These are phyloP conservation scores for Drosophila navojoa DNA, from an alignment of 1,140 invertebrate genomes.

Conservation along the genomic window DNA sequence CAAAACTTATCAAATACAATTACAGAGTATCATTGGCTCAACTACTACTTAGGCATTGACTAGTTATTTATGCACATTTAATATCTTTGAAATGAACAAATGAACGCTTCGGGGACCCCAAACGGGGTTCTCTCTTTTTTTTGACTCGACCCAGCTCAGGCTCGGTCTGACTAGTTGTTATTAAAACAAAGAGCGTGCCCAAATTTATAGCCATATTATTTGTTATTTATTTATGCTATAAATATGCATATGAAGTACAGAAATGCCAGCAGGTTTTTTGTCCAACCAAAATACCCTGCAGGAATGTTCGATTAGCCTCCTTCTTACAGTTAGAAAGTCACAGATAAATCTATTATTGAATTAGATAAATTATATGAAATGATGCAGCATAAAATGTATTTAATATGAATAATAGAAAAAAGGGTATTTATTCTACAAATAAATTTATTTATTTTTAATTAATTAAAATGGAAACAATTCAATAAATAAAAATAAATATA, in stretches of 20 bases:
- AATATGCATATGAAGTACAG: slow-evolving; percentile 77
- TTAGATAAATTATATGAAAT: too few relatives aligned
- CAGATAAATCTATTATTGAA: too few relatives aligned
- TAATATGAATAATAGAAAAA: too few relatives aligned
- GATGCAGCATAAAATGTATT: too few relatives aligned
- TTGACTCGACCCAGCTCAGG: slow-evolving; percentile 2
- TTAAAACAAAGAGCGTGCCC: slow-evolving; percentile 75
- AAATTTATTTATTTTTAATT: too few relatives aligned
- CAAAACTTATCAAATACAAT: not conserved
- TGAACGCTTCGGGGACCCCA: slow-evolving; percentile 18
- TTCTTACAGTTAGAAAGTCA: too few relatives aligned
- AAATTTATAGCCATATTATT: slow-evolving; percentile 81
- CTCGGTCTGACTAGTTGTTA: slow-evolving; percentile 60
- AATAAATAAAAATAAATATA: too few relatives aligned
- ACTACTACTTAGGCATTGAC: not conserved
- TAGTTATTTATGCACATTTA: slow-evolving; percentile 80
- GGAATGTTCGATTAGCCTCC: too few relatives aligned
- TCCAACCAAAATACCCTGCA: slow-evolving; percentile 27
- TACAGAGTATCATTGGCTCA: not conserved
- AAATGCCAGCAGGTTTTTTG: slow-evolving; percentile 73
- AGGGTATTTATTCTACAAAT: too few relatives aligned
- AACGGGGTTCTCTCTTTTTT: not conserved
- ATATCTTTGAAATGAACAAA: slow-evolving; percentile 59
- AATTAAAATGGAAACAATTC: too few relatives aligned
- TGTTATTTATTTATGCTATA: slow-evolving; percentile 82